Evolutionary conservation across 2,888 invertebrate species (phyloP), one percentile per base, ranked within the genome.

Genomic region (Eurois occulta): DNA sequence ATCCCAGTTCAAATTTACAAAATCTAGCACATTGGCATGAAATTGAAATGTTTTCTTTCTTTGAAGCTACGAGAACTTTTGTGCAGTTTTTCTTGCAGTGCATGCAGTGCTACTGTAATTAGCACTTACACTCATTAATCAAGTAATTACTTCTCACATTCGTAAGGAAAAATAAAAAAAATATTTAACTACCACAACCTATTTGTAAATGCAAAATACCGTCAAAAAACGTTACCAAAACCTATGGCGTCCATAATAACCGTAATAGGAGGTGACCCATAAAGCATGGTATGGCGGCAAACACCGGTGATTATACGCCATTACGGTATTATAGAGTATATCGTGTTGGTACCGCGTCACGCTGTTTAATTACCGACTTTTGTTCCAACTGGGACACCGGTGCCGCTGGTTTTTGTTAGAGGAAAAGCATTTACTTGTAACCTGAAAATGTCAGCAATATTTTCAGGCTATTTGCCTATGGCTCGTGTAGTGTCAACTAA

Each of bases 321-420:
- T 90, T 90, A 89, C 84, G 65, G 80, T 83, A 71, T 75, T 80
- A 80, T 80, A 76, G 66, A 78, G 87, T 83, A 81, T 78, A 86
- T 16, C 52, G 80, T 86, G 86, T 85, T 18, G 86, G 86, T 76
- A 86, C 82, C 73, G 74, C 91, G 92, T 92, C 92, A 92, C 91
- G 92, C 85, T 84, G 87, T 32, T 86, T 92, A 92, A 92, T 92
- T 92, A 88, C 87, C 68, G 64, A 65, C 75, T 81, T 86, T 85
- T 80, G 85, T 83, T 83, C 72, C 60, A 77, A 86, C 73, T 79
- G 28, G 75, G 78, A 68, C 75, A 80, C 76, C 46, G 43, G 35
- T 35, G 13, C 13, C 55, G 38, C 60, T 64, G 55, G 43, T 35
- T 81, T 41, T 21, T 46, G 58, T 32, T 41, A 41, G 16, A 52